Base-by-base conservation (phyloP, 64 coral and sea anemone genomes). In the Montipora capricornis region DNA sequence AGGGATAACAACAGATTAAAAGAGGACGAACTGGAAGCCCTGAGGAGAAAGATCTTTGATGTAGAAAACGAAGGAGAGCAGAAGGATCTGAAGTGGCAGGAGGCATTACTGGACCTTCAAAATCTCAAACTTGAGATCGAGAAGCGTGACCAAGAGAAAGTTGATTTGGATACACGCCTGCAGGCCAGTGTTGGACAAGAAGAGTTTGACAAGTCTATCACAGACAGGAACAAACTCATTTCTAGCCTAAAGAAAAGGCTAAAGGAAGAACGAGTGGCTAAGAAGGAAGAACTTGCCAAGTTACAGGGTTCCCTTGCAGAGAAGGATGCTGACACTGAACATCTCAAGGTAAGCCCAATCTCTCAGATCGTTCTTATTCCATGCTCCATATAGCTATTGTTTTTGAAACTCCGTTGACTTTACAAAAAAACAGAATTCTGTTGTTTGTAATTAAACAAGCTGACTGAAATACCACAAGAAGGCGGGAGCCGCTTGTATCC, bases 141-240 rank as follows among this genome's bases (percentile, higher is more conserved):
- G 17, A 92, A 83, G 61, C 70, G 81, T 66, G 83, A 93, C 8
- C 85, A 85, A 14, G 92, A 93, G 52, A 93, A 93, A 70, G 24
- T 74, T 37, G 92, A 93, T 77, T 16, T 93, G 59, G 92, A 93
- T 88, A 20, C 78, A 11, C 82, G 92, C 49, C 19, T 93, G 17
- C 82, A 93, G 76, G 50, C 87, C 44, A 93, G 85, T 62, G 75
- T 87, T 45, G 77, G 75, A 5, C 85, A 87, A 60, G 92, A 93
- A 52, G 92, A 93, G 16, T 73, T 88, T 45, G 73, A 88, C 59
- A 93, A 93, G 37, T 61, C 92, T 13, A 78, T 93, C 19, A 68
- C 62, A 3, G 92, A 93, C 6, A 93, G 87, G 37, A 87, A 93
- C 68, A 87, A 88, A 75, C 87, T 93, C 12, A 93, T 93, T 14